Base-by-base conservation (phyloP, 2,113 vertebrate genomes). In the Oostethus manadensis region DNA sequence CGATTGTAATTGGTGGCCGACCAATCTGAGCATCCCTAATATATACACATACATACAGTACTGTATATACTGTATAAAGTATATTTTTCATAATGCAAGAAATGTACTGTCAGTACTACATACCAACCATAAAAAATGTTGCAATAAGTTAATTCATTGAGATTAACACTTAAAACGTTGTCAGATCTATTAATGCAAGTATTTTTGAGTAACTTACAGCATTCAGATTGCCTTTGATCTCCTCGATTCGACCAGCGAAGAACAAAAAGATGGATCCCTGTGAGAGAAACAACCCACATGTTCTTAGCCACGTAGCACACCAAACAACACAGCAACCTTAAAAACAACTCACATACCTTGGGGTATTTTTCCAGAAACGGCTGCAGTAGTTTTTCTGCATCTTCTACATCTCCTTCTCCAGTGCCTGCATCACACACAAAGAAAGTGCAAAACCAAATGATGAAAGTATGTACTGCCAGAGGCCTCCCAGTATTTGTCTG, bases 261-360 rank as follows among this genome's bases (percentile, higher is more conserved):
- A 99, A 99, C 80, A 99, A 91, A 88, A 99, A 99, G 88, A 99
- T 97, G 77, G 95, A 93, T 14, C 97, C 95, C 97, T 98, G 81
- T 73, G 64, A 81, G 68, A 85, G 54, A 84, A 29, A 78, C 48
- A 53, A 21, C 58, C 1, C 40, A 62, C 7, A 7, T 18, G 6
- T 22, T 60, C 1, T 64, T 42, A 18, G n/a, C 11, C 50, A 49
- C 10, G 43, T 16, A 7, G 55, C 15, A 45, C 15, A 60, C 20
- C 1, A 16, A 29, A 63, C 40, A 16, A 44, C 7, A 6, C 8
- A 3, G 22, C 1, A 20, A 9, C 46, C 10, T 17, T 20, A 16
- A 0, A 26, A 10, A 38, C 53, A 40, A 35, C 9, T 33, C 1
- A 9, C 68, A 21, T 16, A 87, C 96, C 92, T 95, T 95, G 15